Base-by-base conservation (phyloP, 2,113 vertebrate species). In the Macroglossus sobrinus region DNA sequence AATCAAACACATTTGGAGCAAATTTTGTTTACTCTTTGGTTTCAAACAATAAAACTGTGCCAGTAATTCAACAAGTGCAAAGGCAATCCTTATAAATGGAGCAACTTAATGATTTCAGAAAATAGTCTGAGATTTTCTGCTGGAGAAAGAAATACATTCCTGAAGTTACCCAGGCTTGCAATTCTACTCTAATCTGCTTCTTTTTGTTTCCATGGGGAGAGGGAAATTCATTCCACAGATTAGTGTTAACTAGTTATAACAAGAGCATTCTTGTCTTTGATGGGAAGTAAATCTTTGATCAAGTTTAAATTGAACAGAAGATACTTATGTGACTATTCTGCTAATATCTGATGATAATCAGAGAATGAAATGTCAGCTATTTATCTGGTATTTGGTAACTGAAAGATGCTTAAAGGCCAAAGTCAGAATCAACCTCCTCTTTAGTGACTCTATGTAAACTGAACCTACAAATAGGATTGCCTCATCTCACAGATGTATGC, bases 41-140 rank as follows among this genome's bases (percentile, higher is more conserved):
- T 96, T 97, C 45, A 97, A 97, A 97, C 64, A 93, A 87, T 59
- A 89, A 93, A 91, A 87, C 61, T 69, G 40, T 97, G 94, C 96
- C 95, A 98, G 80, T 79, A 84, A 96, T 95, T 96, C 38, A 94
- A 93, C 95, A 98, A 90, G 93, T 97, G 93, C 47, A 95, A 71
- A 92, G 55, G 43, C n/a, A 94, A 64, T 75, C 53, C 55, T 89
- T 91, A 94, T 38, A 80, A 82, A 89, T 93, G 40, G 81, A 74
- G 81, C 75, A 63, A 86, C 53, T 64, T 89, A 71, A 75, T 92
- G 75, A 81, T 81, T 97, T 96, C 59, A 95, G 74, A 97, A 95
- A 97, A 84, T 50, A 82, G 59, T 55, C 72, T 71, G 93, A 97
- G 63, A 85, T 89, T 93, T 96, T 96, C 63, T 86, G 47, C 40